phyloP scores from a whole-genome alignment of 1,140 invertebrate species.

The Cyrtorhinus lividipennis region DNA sequence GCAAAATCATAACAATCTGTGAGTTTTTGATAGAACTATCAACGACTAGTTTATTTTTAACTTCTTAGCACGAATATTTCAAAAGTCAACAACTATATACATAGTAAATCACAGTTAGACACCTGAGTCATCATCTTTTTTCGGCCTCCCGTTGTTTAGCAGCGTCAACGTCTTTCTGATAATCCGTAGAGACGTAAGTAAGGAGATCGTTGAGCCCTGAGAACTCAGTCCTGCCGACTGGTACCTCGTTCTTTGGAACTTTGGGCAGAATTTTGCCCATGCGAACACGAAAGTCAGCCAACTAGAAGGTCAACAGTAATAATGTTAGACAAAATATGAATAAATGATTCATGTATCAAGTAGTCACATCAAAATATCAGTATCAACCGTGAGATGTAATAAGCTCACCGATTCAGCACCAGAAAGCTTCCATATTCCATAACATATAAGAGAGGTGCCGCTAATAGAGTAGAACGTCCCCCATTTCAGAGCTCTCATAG shows the following conservation, averaged over 20 bases:
- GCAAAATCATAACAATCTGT: too few relatives aligned
- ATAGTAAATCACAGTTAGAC: not conserved
- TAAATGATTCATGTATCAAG: not conserved
- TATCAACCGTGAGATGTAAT: too few relatives aligned
- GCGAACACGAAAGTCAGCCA: slow-evolving; percentile 54
- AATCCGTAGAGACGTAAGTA: slow-evolving; percentile 44
- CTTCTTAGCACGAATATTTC: too few relatives aligned
- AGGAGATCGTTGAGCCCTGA: slow-evolving; percentile 63
- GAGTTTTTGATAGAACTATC: not conserved
- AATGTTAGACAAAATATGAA: not conserved
- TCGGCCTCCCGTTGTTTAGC: not conserved
- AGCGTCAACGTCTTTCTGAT: slow-evolving; percentile 12
- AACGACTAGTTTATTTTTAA: not conserved
- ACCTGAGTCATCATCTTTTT: not conserved
- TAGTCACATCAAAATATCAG: not conserved
- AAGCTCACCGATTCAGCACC: slow-evolving; percentile 60
- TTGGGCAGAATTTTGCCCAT: slow-evolving; percentile 37
- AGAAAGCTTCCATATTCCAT: slow-evolving; percentile 73
- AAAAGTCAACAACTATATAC: not conserved
- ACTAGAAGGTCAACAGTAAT: slow-evolving; percentile 33
- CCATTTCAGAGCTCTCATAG: slow-evolving; percentile 67
- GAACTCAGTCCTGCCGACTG: slow-evolving; percentile 73
- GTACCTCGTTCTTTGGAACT: slow-evolving; percentile 58
- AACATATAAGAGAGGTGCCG: slow-evolving; percentile 66
- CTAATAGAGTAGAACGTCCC: slow-evolving; percentile 72